Conservation (phyloP, 2,797 vertebrate species). For the Alfaro cultratus region DNA sequence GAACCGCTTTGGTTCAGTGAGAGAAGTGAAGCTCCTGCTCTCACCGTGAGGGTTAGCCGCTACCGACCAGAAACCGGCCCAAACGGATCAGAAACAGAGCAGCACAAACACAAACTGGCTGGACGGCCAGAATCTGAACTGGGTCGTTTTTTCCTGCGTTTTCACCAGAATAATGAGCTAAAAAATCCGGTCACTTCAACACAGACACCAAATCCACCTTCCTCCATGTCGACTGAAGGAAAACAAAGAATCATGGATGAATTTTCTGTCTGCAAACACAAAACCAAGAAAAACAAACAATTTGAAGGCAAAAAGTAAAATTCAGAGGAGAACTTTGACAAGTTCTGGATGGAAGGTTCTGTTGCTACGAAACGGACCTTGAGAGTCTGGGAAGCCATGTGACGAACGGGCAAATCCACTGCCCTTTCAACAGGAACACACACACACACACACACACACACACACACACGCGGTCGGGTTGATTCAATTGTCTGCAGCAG, state of each 20-base stretch:
- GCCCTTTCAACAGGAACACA: conserved; percentile 32
- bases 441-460: not conserved
- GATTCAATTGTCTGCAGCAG: conserved; percentile 28
- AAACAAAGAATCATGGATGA: too few relatives aligned
- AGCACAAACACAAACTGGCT: not conserved
- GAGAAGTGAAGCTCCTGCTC: conserved; percentile 7
- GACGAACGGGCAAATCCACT: conserved; percentile 27
- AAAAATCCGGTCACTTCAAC: not conserved
- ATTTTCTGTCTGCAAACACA: too few relatives aligned
- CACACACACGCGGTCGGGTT: not conserved
- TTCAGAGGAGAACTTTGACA: not conserved
- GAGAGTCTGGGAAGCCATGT: conserved; percentile 24
- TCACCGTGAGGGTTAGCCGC: conserved; percentile 7
- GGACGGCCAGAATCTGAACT: conserved; percentile 34
- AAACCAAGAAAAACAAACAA: not conserved
- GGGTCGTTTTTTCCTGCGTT: too few relatives aligned
- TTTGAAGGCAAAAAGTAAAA: not conserved
- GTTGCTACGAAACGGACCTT: conserved; percentile 39
- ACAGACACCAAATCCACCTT: not conserved
- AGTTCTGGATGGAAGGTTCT: not conserved
- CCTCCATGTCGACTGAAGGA: not conserved
- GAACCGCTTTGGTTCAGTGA: conserved; percentile 19
- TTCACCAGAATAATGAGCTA: too few relatives aligned
- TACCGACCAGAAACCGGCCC: conserved; percentile 5
- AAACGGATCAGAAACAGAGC: not conserved